phyloP scores from a whole-genome alignment of 1,140 invertebrate species.

The Prorops nasuta region DNA sequence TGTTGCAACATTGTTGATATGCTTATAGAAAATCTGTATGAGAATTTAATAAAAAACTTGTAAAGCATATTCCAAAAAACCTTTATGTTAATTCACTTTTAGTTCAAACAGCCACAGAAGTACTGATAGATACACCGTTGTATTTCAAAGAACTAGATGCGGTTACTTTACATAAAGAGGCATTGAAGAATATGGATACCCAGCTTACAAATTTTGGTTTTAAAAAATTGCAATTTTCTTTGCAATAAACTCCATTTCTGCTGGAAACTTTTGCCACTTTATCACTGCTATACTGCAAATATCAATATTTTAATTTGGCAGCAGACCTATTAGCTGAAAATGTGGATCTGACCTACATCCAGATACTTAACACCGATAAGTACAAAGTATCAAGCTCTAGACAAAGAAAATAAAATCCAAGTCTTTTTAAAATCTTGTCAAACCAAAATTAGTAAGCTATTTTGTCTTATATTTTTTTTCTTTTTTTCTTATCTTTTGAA shows the following conservation, averaged over 20 bases:
- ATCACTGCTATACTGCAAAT: constrained; percentile 92
- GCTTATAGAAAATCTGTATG: neutral
- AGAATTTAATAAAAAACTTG: neutral
- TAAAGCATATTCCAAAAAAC: neutral
- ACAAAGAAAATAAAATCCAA: no score
- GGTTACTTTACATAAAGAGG: constrained; percentile 97
- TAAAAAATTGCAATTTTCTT: constrained; percentile 94
- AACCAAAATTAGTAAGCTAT: no score
- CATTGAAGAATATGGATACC: constrained; percentile 89
- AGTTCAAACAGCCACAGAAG: constrained; percentile 89
- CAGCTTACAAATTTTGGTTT: constrained; percentile 93
- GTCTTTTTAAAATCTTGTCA: no score
- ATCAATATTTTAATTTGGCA: constrained; percentile 96
- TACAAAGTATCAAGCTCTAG: no score
- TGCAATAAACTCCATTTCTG: constrained; percentile 95
- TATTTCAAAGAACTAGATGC: constrained; percentile 95
- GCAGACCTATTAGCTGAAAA: constrained; percentile 98
- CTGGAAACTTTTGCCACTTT: constrained; percentile 98
- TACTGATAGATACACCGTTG: constrained; percentile 96
- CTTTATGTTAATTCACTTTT: constrained; percentile 20
- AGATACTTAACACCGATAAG: constrained; percentile 89
- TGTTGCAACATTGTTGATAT: constrained; percentile 84
- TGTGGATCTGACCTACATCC: constrained; percentile 92
- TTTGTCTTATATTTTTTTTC: no score
- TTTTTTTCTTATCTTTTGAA: neutral